Evolutionary conservation across 2,113 vertebrate genomes (phyloP).

Genomic region (Alouatta palliata): DNA sequence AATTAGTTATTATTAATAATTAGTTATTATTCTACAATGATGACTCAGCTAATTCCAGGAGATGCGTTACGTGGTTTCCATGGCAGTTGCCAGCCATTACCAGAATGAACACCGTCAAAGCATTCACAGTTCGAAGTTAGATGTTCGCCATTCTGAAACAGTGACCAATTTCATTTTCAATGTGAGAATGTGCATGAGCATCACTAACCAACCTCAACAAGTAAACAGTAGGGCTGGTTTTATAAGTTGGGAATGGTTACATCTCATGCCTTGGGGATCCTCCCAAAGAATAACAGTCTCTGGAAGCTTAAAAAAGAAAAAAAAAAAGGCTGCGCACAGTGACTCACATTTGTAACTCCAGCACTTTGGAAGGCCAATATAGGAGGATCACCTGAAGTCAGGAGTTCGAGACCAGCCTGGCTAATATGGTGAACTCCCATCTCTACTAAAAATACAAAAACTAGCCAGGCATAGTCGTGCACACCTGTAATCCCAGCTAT

Average conservation of each 20-base stretch:
- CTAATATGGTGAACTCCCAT: too few species aligned
- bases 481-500: too few species aligned
- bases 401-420: too few species aligned
- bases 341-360: too few species aligned
- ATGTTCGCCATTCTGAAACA: not conserved
- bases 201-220: not conserved
- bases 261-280: not conserved
- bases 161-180: not conserved
- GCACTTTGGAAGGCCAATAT: too few species aligned
- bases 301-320: not conserved
- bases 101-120: not conserved
- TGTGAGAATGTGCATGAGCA: not conserved
- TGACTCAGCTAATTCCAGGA: not conserved
- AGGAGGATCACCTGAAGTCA: too few species aligned
- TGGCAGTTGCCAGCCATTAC: accelerated
- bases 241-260: not conserved
- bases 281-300: not conserved
- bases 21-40: too few species aligned
- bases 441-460: too few species aligned
- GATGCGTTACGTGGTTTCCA: not conserved
- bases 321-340: not conserved
- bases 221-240: not conserved
- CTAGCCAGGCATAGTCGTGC: too few species aligned
- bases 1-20: too few species aligned
- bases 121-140: not conserved